These are phyloP conservation scores for Lateolabrax maculatus DNA, from an alignment of 2,797 vertebrate species.

Conservation along the genomic window DNA sequence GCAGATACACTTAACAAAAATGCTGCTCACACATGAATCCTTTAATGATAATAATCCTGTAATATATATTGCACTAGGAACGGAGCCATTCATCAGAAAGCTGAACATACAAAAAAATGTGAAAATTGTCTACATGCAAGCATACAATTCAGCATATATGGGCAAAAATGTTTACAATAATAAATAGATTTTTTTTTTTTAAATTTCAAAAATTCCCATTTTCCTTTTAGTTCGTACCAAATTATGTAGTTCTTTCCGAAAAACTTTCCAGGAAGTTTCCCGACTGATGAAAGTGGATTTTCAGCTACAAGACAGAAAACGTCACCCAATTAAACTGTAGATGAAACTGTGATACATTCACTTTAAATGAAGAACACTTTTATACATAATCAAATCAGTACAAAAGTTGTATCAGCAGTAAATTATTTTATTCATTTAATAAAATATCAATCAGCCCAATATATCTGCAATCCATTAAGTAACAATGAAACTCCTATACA, in stretches of 20 bases:
- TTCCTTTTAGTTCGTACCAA: too few species aligned
- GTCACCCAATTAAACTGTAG: neutral
- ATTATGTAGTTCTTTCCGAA: too few species aligned
- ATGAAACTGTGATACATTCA: neutral
- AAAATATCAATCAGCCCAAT: conserved; percentile 3
- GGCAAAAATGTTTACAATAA: too few species aligned
- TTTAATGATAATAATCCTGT: too few species aligned
- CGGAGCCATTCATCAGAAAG: neutral
- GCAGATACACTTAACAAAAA: too few species aligned
- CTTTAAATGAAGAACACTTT: neutral
- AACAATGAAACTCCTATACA: neutral
- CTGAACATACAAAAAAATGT: too few species aligned
- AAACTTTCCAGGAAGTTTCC: neutral
- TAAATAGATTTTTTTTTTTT: too few species aligned
- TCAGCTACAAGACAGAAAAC: neutral
- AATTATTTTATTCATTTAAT: conserved; percentile 6
- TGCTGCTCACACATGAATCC: too few species aligned
- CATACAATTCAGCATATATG: too few species aligned
- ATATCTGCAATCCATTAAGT: neutral
- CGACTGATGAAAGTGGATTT: neutral
- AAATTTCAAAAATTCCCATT: too few species aligned
- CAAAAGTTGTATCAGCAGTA: neutral
- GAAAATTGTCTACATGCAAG: too few species aligned
- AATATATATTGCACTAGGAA: too few species aligned
- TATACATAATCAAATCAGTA: neutral